Evolutionary conservation across 1,140 invertebrate genomes (phyloP).

Genomic region (Himalopsyche phryganea): DNA sequence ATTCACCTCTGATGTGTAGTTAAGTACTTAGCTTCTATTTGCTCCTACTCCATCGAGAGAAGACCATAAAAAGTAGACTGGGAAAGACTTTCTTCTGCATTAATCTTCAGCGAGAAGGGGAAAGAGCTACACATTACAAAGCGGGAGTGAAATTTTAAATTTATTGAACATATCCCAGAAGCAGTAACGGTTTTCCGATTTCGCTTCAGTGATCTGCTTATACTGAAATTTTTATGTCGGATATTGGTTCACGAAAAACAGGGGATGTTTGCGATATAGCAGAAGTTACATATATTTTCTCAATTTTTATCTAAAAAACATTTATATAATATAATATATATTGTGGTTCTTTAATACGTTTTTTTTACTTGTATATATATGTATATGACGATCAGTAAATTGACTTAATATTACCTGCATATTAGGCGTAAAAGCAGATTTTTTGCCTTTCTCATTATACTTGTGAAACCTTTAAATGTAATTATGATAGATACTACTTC

Average conservation of each 20-base stretch:
- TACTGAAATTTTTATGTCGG: slow-evolving; percentile 20
- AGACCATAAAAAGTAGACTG: slow-evolving; percentile 8
- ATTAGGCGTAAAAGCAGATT: no score
- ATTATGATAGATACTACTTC: no score
- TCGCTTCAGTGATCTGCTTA: slow-evolving; percentile 21
- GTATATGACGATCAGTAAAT: no score
- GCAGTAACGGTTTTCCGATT: slow-evolving; percentile 21
- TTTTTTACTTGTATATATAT: no score
- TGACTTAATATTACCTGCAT: no score
- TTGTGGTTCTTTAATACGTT: no score
- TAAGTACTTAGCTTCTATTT: slow-evolving; percentile 3
- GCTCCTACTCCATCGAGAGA: not conserved
- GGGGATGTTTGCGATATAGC: not conserved
- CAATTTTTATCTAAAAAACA: no score
- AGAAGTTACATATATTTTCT: not conserved
- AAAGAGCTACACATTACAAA: not conserved
- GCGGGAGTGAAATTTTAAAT: slow-evolving; percentile 21
- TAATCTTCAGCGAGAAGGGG: slow-evolving; percentile 8
- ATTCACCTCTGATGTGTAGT: no score
- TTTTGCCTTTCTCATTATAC: no score
- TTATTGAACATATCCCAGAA: slow-evolving; percentile 22
- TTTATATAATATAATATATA: no score
- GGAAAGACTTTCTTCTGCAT: slow-evolving; percentile 11
- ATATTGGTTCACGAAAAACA: slow-evolving; percentile 15
- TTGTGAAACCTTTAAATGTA: no score